Conservation (phyloP, 2,888 invertebrate genomes). For the Eucera pruinosa region DNA sequence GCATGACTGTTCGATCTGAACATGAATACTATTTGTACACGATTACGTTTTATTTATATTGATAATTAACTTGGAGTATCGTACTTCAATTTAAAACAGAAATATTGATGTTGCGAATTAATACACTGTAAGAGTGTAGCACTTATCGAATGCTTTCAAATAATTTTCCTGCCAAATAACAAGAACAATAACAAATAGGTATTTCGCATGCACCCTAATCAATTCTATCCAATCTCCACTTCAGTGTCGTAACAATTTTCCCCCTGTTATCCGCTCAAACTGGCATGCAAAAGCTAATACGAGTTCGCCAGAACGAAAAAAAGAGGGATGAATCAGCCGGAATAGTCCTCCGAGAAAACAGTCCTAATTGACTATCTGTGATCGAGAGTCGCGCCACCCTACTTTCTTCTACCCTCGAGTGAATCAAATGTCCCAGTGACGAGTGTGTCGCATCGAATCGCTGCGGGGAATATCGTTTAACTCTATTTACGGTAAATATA, state of each 20-base stretch:
- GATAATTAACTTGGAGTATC: too few species aligned
- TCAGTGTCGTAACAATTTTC: background rate
- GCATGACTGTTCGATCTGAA: too few species aligned
- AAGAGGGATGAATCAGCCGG: slow-evolving; percentile 26
- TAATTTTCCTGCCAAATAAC: too few species aligned
- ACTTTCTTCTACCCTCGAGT: slow-evolving; percentile 22
- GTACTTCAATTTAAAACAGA: too few species aligned
- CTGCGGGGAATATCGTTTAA: slow-evolving; percentile 47
- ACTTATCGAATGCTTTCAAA: too few species aligned
- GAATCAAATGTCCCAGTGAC: slow-evolving; percentile 26
- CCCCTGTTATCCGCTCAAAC: slow-evolving; percentile 2
- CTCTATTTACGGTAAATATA: slow-evolving; percentile 48
- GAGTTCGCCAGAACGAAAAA: slow-evolving; percentile 1
- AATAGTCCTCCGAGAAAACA: slow-evolving; percentile 37
- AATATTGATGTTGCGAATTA: too few species aligned
- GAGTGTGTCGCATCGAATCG: slow-evolving; percentile 39
- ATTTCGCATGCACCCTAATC: background rate
- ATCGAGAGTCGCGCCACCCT: slow-evolving; percentile 30
- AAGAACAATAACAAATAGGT: background rate
- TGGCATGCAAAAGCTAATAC: slow-evolving; percentile 13
- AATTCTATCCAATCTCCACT: background rate
- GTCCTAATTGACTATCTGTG: slow-evolving; percentile 41
- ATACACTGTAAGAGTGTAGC: too few species aligned
- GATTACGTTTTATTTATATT: too few species aligned
- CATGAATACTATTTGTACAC: too few species aligned